Evolutionary conservation across 2,113 vertebrate species (phyloP).

Genomic region (Carassius carassius): DNA sequence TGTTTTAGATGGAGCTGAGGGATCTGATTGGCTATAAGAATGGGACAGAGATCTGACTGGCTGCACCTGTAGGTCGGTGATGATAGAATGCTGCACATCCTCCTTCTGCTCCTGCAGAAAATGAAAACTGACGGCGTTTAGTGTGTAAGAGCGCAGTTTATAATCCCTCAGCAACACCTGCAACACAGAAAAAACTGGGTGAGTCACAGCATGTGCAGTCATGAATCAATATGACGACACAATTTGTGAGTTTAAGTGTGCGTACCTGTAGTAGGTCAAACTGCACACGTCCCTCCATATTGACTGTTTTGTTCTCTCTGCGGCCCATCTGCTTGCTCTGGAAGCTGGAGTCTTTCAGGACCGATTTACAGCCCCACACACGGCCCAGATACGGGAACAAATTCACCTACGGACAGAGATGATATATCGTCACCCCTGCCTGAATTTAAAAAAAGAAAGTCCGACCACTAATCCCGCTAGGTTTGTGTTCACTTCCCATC

Average conservation of each 20-base stretch:
- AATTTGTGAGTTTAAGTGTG: background rate
- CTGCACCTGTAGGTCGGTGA: constrained; percentile 87
- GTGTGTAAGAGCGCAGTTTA: constrained; percentile 88
- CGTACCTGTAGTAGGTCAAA: constrained; percentile 81
- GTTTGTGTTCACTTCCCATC: background rate
- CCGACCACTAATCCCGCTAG: background rate
- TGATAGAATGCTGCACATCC: constrained; percentile 91
- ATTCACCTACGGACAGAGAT: constrained; percentile 70
- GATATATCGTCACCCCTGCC: background rate
- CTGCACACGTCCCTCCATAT: constrained; percentile 88
- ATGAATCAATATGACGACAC: background rate
- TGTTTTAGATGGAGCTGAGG: background rate
- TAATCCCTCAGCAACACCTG: constrained; percentile 88
- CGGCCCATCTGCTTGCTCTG: constrained; percentile 91
- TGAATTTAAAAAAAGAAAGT: background rate
- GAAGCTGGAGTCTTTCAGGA: constrained; percentile 83
- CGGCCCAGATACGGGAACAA: constrained; percentile 85
- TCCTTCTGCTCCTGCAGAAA: constrained; percentile 93
- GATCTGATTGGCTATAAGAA: background rate
- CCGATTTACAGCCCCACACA: constrained; percentile 76
- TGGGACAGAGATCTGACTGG: background rate
- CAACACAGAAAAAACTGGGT: background rate
- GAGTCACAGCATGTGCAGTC: background rate
- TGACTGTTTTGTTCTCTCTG: constrained; percentile 87
- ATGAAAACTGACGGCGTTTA: constrained; percentile 91